Evolutionary conservation across 1,140 invertebrate genomes (phyloP).

Genomic region (Himalopsyche phryganea): DNA sequence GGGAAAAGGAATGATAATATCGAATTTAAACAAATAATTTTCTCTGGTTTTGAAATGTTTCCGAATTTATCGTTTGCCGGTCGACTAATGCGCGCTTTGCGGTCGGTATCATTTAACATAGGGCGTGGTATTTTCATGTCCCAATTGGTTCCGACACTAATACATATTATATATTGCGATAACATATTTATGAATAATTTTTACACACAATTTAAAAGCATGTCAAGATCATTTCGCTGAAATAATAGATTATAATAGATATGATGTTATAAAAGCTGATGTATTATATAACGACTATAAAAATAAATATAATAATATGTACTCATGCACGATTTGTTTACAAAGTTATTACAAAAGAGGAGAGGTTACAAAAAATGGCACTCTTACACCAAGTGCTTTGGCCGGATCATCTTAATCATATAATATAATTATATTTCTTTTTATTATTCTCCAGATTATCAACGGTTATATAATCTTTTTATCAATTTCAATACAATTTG

Average conservation of each 20-base stretch:
- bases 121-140: constrained; percentile 38
- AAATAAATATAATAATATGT: constrained; percentile 12
- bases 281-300: constrained; percentile 19
- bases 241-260: constrained; percentile 23
- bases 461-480: no score
- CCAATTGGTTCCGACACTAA: constrained; percentile 52
- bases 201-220: constrained; percentile 18
- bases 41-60: constrained; percentile 23
- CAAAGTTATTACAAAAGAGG: not conserved
- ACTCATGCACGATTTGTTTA: constrained; percentile 21
- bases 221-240: constrained; percentile 23
- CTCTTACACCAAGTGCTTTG: no score
- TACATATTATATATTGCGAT: constrained; percentile 16
- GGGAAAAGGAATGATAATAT: constrained; percentile 41
- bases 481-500: no score
- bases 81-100: constrained; percentile 29
- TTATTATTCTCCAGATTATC: no score
- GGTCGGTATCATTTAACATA: constrained; percentile 25
- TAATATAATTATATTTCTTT: no score
- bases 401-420: no score
- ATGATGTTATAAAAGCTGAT: not conserved
- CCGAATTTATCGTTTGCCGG: constrained; percentile 3
- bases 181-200: constrained; percentile 4
- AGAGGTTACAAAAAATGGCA: not conserved
- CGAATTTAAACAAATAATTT: constrained; percentile 33